Conservation (phyloP, 1,140 invertebrate species). For the Tetragnatha versicolor region DNA sequence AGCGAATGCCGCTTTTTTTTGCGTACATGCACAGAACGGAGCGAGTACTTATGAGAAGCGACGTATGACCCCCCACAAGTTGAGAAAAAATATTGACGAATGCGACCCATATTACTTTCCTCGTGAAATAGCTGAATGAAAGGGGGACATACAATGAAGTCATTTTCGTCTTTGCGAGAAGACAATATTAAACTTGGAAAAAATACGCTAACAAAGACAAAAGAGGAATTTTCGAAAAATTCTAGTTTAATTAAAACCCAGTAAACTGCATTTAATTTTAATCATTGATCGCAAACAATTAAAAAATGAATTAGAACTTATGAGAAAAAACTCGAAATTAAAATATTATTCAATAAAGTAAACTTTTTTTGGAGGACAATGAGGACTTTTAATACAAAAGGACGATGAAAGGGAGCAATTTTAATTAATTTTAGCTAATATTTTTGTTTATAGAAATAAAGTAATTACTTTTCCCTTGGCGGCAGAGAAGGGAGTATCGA, state of each 20-base stretch:
- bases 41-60: too few relatives aligned
- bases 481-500: not conserved
- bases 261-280: not conserved
- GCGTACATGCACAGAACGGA: too few relatives aligned
- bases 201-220: not conserved
- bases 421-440: conserved; percentile 2
- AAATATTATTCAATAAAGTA: conserved; percentile 8
- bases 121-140: too few relatives aligned
- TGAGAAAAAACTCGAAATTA: not conserved
- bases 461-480: not conserved
- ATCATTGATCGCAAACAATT: not conserved
- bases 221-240: not conserved
- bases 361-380: not conserved
- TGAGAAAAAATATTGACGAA: too few relatives aligned
- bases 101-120: too few relatives aligned
- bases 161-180: too few relatives aligned
- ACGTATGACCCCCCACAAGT: too few relatives aligned
- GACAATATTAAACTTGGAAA: too few relatives aligned
- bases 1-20: too few relatives aligned
- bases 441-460: not conserved
- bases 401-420: not conserved
- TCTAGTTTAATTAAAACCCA: conserved; percentile 20
- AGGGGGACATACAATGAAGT: too few relatives aligned
- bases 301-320: not conserved
- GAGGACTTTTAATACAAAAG: not conserved